A percentile compares a stretch with the other conserved stretches of the same genome.
phyloP scores from a whole-genome alignment of 1,140 invertebrate species.

The Trichogramma pretiosum region DNA sequence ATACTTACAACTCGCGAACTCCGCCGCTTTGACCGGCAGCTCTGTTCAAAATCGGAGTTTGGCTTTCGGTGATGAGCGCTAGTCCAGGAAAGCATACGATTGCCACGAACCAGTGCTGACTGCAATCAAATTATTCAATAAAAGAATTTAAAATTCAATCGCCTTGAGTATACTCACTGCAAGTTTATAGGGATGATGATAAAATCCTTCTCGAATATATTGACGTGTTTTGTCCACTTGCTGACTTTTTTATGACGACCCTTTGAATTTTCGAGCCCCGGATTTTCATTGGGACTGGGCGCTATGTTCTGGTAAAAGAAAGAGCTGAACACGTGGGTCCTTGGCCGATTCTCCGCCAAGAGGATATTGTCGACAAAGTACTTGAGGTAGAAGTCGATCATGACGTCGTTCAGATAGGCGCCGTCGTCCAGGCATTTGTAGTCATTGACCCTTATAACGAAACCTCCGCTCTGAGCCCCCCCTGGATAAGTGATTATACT shows the following conservation, averaged over 20 bases:
- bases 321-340: conserved; percentile 88
- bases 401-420: conserved; percentile 93
- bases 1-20: too few species aligned
- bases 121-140: background rate
- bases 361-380: conserved; percentile 70
- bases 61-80: conserved; percentile 62
- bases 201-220: conserved; percentile 95
- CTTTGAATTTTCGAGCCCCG: conserved; percentile 57
- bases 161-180: conserved; percentile 60
- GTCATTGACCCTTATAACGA: conserved; percentile 85
- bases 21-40: too few species aligned
- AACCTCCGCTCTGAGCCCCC: conserved; percentile 65
- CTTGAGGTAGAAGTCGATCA: conserved; percentile 95
- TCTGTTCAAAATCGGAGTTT: background rate
- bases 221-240: conserved; percentile 92
- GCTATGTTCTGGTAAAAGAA: conserved; percentile 92
- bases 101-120: conserved; percentile 97
- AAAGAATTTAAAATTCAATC: too few species aligned
- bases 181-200: conserved; percentile 96
- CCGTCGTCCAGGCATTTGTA: conserved; percentile 81
- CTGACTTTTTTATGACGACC: conserved; percentile 81
- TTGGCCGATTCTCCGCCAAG: conserved; percentile 59
- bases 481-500: conserved; percentile 50
- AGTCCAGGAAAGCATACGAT: conserved; percentile 89
- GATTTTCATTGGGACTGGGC: conserved; percentile 57